A percentile compares a stretch with the other conserved stretches of the same genome.
These are phyloP conservation scores for Trichogramma pretiosum DNA, from an alignment of 1,140 invertebrate species.

Conservation along the genomic window DNA sequence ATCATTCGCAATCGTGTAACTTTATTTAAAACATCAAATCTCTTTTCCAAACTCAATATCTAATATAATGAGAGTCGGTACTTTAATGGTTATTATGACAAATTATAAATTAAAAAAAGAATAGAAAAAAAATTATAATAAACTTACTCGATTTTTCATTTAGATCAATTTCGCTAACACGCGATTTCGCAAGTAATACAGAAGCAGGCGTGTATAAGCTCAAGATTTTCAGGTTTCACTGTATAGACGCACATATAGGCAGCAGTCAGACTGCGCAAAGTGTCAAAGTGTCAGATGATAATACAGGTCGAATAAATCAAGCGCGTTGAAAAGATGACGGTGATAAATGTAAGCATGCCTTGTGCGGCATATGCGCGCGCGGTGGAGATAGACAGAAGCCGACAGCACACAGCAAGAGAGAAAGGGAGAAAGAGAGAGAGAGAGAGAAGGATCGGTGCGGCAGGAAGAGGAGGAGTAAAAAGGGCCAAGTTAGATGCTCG, in stretches of 20 bases:
- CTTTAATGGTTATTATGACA: no score
- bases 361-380: slow-evolving; percentile 31
- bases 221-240: no score
- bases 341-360: slow-evolving; percentile 45
- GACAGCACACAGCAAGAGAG: slow-evolving; percentile 2
- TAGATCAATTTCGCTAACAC: no score
- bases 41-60: no score
- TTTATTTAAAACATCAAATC: no score
- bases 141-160: no score
- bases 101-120: no score
- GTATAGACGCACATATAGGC: slow-evolving; percentile 10
- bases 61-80: no score
- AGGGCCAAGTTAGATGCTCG: slow-evolving; percentile 13
- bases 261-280: slow-evolving; percentile 45
- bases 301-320: slow-evolving; percentile 44
- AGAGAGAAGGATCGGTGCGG: not conserved
- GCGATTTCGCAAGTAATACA: no score
- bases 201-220: no score
- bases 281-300: slow-evolving; percentile 46
- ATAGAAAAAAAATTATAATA: no score
- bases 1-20: no score
- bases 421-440: not conserved
- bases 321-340: slow-evolving; percentile 45
- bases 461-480: slow-evolving; percentile 7
- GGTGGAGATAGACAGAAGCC: not conserved